Evolutionary conservation across 1,140 invertebrate genomes (phyloP).

Genomic region (Ylistrum balloti): DNA sequence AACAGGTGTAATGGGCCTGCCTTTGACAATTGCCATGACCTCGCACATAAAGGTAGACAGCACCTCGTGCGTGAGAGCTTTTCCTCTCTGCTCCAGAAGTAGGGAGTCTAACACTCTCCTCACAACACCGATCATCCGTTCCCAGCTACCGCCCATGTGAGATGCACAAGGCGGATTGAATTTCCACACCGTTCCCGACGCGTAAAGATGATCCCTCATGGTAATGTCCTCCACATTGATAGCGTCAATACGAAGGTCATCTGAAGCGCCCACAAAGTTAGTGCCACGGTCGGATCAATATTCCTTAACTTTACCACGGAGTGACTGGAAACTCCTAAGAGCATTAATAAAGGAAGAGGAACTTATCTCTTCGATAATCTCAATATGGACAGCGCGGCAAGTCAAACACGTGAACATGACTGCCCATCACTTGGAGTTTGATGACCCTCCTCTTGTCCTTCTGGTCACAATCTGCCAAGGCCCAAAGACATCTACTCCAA

Average conservation of each 20-base stretch:
- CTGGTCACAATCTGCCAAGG: slow-evolving; percentile 54
- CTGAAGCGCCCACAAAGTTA: slow-evolving; percentile 65
- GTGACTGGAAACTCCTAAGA: slow-evolving; percentile 60
- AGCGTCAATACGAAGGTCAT: slow-evolving; percentile 36
- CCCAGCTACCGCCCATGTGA: slow-evolving; percentile 66
- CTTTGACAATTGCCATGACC: slow-evolving; percentile 62
- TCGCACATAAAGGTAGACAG: slow-evolving; percentile 64
- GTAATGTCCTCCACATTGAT: slow-evolving; percentile 51
- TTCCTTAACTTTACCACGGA: slow-evolving; percentile 60
- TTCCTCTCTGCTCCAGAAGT: slow-evolving; percentile 44
- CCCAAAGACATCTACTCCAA: slow-evolving; percentile 63
- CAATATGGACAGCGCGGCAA: slow-evolving; percentile 64
- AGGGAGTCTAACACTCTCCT: slow-evolving; percentile 60
- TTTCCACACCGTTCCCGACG: slow-evolving; percentile 41
- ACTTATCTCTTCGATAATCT: slow-evolving; percentile 65
- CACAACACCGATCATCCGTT: slow-evolving; percentile 63
- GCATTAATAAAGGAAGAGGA: slow-evolving; percentile 68
- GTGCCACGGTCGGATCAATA: slow-evolving; percentile 67
- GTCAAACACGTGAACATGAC: slow-evolving; percentile 67
- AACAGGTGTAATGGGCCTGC: slow-evolving; percentile 51
- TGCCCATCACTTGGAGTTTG: slow-evolving; percentile 64
- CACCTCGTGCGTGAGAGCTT: slow-evolving; percentile 65
- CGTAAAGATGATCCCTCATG: slow-evolving; percentile 41
- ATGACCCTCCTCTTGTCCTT: slow-evolving; percentile 54
- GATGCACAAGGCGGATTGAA: slow-evolving; percentile 64